These are phyloP conservation scores for Callipepla californica DNA, from an alignment of 2,113 vertebrate genomes.

Conservation along the genomic window DNA sequence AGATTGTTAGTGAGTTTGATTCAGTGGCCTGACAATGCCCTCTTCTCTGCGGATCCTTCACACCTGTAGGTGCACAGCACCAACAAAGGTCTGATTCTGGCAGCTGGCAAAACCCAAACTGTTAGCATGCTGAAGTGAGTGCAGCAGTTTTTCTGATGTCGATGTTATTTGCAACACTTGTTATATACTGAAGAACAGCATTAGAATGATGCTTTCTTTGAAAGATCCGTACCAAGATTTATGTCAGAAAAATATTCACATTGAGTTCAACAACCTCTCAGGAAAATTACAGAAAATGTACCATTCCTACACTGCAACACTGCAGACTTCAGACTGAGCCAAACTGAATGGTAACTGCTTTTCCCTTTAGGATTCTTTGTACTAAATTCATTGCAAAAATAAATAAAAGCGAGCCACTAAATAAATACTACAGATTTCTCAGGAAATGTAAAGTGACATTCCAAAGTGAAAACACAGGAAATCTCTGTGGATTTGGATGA, in stretches of 20 bases:
- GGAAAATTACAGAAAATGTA: not conserved
- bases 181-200: not conserved
- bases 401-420: not conserved
- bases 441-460: conserved; percentile 1
- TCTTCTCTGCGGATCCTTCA: conserved; percentile 25
- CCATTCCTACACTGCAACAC: not conserved
- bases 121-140: conserved; percentile 9
- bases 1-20: conserved; percentile 47
- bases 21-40: conserved; percentile 59
- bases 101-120: conserved; percentile 17
- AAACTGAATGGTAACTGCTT: not conserved
- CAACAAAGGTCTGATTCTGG: conserved; percentile 62
- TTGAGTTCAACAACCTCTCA: not conserved
- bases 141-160: not conserved
- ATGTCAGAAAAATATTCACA: not conserved
- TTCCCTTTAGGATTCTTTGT: not conserved
- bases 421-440: not conserved
- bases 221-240: not conserved
- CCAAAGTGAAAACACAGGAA: conserved; percentile 29
- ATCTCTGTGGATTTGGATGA: not conserved
- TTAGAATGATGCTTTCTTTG: not conserved
- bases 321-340: not conserved
- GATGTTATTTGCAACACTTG: not conserved
- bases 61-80: conserved; percentile 72
- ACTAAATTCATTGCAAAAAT: not conserved